Conservation (phyloP, 2,797 vertebrate genomes). For the Manis javanica region DNA sequence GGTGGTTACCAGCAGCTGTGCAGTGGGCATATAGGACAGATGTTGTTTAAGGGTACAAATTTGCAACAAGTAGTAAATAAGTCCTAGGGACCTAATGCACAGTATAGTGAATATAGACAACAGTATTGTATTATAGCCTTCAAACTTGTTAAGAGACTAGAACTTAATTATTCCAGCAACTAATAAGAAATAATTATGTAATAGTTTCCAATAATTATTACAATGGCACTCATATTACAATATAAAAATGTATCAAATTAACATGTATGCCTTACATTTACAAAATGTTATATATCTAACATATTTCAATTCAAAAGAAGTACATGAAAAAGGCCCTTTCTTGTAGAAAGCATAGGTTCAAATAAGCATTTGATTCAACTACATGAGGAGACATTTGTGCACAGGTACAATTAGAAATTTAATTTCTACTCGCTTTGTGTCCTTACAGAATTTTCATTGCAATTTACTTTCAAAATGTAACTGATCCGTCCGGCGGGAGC, state of each 20-base stretch:
- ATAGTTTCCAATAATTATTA: background rate
- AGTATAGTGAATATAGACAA: background rate
- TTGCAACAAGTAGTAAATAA: background rate
- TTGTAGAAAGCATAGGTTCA: background rate
- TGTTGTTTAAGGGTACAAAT: background rate
- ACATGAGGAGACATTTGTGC: conserved; percentile 33
- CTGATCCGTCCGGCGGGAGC: no score
- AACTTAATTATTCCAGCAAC: background rate
- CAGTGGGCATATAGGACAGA: background rate
- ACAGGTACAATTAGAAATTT: conserved; percentile 28
- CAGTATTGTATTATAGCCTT: background rate
- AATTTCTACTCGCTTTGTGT: conserved; percentile 21
- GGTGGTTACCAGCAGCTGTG: background rate
- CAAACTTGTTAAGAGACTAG: background rate
- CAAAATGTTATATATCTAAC: background rate
- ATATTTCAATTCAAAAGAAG: background rate
- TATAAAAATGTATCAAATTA: background rate
- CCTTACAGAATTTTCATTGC: background rate
- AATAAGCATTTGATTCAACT: background rate
- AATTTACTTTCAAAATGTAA: conserved; percentile 21
- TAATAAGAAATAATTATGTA: background rate
- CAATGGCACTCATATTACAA: background rate
- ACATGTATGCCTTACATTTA: background rate
- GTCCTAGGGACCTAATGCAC: background rate
- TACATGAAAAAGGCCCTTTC: background rate